These are phyloP conservation scores for Fopius arisanus DNA, from an alignment of 1,140 invertebrate genomes.

Conservation along the genomic window DNA sequence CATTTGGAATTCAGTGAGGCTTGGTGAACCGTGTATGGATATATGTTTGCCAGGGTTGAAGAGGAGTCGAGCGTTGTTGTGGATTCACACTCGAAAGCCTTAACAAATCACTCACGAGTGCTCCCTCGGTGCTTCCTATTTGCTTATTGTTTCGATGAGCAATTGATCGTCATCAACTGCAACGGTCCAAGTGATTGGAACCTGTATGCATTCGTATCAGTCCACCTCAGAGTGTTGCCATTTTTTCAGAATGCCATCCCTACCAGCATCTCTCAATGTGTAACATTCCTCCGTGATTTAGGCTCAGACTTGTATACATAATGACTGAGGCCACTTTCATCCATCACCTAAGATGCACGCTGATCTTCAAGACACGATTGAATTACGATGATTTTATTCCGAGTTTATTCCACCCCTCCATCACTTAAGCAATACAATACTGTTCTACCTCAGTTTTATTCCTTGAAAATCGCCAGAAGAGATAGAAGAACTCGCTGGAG, in stretches of 20 bases:
- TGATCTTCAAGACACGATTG: conserved; percentile 59
- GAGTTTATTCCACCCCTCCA: conserved; percentile 50
- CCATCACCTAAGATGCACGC: conserved; percentile 14
- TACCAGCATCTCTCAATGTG: not conserved
- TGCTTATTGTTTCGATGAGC: conserved; percentile 7
- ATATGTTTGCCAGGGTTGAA: not conserved
- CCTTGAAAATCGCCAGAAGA: conserved; percentile 35
- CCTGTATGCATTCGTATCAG: not conserved
- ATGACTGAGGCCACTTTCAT: conserved; percentile 11
- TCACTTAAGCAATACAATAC: conserved; percentile 23
- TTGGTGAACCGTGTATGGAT: conserved; percentile 12
- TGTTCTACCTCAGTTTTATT: conserved; percentile 54
- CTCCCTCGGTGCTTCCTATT: conserved; percentile 16
- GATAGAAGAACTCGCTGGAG: not conserved
- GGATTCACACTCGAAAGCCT: conserved; percentile 2
- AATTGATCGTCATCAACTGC: conserved; percentile 20
- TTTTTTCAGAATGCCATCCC: not conserved
- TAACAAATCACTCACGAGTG: not conserved
- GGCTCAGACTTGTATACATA: not conserved
- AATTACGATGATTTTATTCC: conserved; percentile 66
- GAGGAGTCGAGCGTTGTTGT: conserved; percentile 5
- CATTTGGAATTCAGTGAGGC: conserved; percentile 32
- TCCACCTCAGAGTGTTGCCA: not conserved
- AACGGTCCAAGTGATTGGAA: not conserved
- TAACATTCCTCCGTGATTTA: not conserved